Percentiles rank a stretch among this genome's conserved stretches.
These are phyloP conservation scores for Pteria penguin DNA, from an alignment of 2,888 invertebrate genomes.

Conservation along the genomic window DNA sequence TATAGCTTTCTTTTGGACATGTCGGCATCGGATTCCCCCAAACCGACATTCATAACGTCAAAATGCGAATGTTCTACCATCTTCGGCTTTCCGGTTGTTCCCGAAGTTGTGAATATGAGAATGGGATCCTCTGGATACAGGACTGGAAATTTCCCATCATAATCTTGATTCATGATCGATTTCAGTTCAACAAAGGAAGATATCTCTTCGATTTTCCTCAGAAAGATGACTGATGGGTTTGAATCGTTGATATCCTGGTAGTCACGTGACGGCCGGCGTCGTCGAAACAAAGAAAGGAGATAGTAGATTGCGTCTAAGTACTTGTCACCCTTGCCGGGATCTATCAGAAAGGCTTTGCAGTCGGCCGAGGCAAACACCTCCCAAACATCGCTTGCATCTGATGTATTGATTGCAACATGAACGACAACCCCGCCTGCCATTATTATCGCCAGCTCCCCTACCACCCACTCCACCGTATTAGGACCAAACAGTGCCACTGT, in stretches of 20 bases:
- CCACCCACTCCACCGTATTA: conserved; percentile 15
- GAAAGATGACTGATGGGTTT: neutral
- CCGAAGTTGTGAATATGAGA: conserved; percentile 27
- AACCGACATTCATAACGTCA: conserved; percentile 7
- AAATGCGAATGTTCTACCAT: conserved; percentile 23
- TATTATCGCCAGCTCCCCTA: conserved; percentile 24
- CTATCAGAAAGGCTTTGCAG: conserved; percentile 19
- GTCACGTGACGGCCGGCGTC: neutral
- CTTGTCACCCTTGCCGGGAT: conserved; percentile 24
- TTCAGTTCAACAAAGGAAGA: neutral
- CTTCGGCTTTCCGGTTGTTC: conserved; percentile 37
- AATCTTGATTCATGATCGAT: neutral
- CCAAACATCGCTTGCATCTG: conserved; percentile 3
- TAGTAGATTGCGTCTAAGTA: conserved; percentile 2
- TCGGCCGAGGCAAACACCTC: conserved; percentile 7
- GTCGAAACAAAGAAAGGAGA: conserved; percentile 3
- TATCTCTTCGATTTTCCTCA: neutral
- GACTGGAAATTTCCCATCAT: neutral
- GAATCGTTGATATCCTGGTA: neutral
- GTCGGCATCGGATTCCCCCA: neutral
- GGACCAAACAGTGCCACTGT: conserved; percentile 25
- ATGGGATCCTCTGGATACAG: conserved; percentile 26
- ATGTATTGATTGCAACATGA: conserved; percentile 10
- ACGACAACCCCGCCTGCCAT: conserved; percentile 27
- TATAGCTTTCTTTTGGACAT: neutral